Percentiles rank a stretch among this genome's conserved stretches.
phyloP scores from a whole-genome alignment of 1,140 invertebrate genomes.

The Nilaparvata lugens region DNA sequence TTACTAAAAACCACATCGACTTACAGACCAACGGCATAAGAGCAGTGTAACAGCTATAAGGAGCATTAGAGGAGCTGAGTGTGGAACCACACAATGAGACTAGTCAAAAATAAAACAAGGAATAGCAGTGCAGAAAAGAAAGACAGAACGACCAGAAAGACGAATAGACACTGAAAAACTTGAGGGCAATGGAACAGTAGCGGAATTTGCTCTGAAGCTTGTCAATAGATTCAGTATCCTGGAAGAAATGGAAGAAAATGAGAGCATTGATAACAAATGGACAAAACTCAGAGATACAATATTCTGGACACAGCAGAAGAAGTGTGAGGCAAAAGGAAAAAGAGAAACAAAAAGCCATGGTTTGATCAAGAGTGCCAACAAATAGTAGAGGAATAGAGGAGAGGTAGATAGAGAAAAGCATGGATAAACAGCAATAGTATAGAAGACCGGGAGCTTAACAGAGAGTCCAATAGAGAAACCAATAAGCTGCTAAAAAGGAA shows the following conservation, averaged over 20 bases:
- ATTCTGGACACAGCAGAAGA: no score
- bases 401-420: background rate
- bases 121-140: background rate
- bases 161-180: background rate
- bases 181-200: no score
- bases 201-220: no score
- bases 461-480: background rate
- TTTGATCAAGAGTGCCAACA: no score
- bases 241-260: no score
- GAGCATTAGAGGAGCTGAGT: background rate
- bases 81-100: background rate
- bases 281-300: no score
- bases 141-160: background rate
- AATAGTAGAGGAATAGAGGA: no score
- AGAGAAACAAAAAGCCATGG: no score
- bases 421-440: background rate
- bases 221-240: no score
- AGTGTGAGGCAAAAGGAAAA: no score
- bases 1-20: slow-evolving; percentile 4
- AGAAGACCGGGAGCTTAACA: no score
- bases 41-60: background rate
- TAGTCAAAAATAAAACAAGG: background rate
- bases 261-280: no score
- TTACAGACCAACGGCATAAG: background rate
- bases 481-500: background rate